Percentiles rank a stretch among this genome's conserved stretches.
Conservation (phyloP, 2,888 invertebrate genomes). For the Gastracanthus pulcherrimus region DNA sequence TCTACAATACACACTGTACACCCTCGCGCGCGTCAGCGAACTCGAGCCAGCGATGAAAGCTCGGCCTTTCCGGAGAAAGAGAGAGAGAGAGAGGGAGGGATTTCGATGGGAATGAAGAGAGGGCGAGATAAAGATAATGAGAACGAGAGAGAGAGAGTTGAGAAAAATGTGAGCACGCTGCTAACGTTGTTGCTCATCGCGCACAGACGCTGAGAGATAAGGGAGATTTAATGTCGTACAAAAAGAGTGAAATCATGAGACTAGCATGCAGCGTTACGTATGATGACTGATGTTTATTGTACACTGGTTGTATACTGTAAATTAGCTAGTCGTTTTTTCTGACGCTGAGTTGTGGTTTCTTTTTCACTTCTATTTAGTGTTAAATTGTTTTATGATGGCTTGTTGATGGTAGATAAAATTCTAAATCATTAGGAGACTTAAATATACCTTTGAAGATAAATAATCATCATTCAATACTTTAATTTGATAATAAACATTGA, state of each 20-base stretch:
- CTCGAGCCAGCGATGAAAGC: constrained; percentile 16
- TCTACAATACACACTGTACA: not conserved
- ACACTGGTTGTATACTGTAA: no score
- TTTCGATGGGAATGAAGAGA: not conserved
- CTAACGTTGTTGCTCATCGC: constrained; percentile 3
- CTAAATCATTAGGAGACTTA: no score
- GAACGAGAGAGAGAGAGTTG: not conserved
- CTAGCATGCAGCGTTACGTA: not conserved
- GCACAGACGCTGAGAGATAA: not conserved
- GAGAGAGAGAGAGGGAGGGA: not conserved
- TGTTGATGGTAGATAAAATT: no score
- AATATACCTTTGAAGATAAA: no score
- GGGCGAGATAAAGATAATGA: not conserved
- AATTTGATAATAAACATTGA: no score
- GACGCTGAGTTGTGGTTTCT: not conserved
- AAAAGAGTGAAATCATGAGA: not conserved
- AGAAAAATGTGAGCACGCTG: not conserved
- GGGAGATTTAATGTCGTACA: constrained; percentile 1
- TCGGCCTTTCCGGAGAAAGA: not conserved
- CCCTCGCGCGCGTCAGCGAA: not conserved
- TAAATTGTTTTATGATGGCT: no score
- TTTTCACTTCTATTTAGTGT: not conserved
- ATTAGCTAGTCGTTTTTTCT: no score
- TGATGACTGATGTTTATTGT: not conserved
- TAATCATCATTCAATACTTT: no score